Evolutionary conservation across 2,113 vertebrate species (phyloP), one percentile per base, ranked within the genome.

Genomic region (Lepus europaeus): DNA sequence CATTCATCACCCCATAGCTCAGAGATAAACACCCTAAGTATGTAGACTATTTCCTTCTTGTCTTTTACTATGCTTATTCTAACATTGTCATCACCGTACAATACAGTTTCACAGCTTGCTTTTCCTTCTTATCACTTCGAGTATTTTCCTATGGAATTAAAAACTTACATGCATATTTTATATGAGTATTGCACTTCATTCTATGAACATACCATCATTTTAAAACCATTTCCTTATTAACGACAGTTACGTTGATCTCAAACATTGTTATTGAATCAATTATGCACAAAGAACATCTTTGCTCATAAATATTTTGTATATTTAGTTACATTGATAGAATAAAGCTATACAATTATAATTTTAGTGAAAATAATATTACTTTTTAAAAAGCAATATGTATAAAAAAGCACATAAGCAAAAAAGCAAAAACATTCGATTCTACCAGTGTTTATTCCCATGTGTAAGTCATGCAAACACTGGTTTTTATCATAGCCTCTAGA

Each of bases 211-310:
- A 84, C 36, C 31, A 6, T 61, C 66, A 11, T 74, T 96, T 77
- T 74, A 86, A 96, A 93, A 82, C 5, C 20, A 39, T 69, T 45
- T 36, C 10, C 16, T 16, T 68, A 25, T 68, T 53, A 76, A 22
- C 79, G 51, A 23, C 16, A 77, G 14, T 93, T 91, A 83, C 6
- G 3, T 63, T 74, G 23, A 16, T 96, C 11, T 93, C 88, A 90
- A 49, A 66, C 78, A 82, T 74, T 87, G 19, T 59, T 79, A 78
- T 31, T 78, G 19, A 89, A 82, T 74, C 39, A 78, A 23, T 92
- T 83, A 63, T 8, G 72, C 1, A 90, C 9, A 70, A 45, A 72
- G 33, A 78, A 87, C 1, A 73, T 56, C 79, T 78, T 89, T 78
- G 29, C 39, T 93, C 5, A 61, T 53, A 83, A 69, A 22, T 61